A percentile compares a stretch with the other conserved stretches of the same genome.
Evolutionary conservation across 2,797 vertebrate genomes (phyloP).

Genomic region (Lacerta viridis): DNA sequence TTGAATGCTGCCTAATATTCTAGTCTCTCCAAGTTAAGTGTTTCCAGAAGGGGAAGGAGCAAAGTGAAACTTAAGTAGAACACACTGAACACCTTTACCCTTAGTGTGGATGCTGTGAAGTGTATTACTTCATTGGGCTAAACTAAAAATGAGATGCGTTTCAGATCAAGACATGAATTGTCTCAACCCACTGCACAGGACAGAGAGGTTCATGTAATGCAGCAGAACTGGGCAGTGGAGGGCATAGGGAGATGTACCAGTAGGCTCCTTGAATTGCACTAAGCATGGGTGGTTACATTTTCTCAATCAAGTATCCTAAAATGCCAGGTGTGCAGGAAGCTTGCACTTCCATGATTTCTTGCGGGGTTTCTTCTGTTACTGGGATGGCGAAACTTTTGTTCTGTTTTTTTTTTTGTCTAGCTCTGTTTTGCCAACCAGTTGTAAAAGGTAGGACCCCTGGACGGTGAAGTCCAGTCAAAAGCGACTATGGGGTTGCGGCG

Average conservation of each 20-base stretch:
- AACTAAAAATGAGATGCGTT: background rate
- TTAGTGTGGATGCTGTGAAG: background rate
- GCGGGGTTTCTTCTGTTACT: background rate
- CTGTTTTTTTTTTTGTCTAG: background rate
- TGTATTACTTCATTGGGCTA: background rate
- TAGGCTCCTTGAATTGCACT: background rate
- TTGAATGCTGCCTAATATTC: background rate
- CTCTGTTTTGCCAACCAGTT: background rate
- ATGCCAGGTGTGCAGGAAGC: background rate
- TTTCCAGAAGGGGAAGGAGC: background rate
- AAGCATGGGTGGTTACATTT: background rate
- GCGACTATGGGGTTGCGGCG: too few species aligned
- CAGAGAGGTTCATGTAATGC: too few species aligned
- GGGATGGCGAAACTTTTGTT: background rate
- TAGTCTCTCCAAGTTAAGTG: background rate
- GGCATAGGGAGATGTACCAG: too few species aligned
- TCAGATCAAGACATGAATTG: too few species aligned
- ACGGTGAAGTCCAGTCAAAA: too few species aligned
- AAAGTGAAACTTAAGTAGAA: background rate
- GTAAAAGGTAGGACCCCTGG: too few species aligned
- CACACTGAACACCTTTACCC: too few species aligned
- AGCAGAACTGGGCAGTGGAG: too few species aligned
- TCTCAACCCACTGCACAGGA: too few species aligned
- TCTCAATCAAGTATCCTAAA: background rate
- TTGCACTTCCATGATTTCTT: background rate